These are phyloP conservation scores for Nematostella vectensis DNA, from an alignment of 92 coral and sea anemone species.

Conservation along the genomic window DNA sequence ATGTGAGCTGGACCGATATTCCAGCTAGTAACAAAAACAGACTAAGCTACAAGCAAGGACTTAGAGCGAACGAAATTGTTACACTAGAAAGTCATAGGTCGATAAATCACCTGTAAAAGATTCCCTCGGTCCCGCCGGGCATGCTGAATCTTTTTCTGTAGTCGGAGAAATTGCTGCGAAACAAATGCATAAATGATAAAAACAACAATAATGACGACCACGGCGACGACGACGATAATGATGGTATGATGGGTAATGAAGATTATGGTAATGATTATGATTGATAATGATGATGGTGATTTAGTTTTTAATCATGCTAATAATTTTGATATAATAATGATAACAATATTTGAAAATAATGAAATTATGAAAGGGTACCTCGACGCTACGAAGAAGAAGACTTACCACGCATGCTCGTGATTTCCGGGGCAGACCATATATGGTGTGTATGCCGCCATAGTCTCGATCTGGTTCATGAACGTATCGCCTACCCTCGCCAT, in stretches of 20 bases:
- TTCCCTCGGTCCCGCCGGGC: constrained; percentile 82
- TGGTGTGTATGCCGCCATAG: constrained; percentile 81
- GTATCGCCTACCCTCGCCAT: constrained; percentile 81
- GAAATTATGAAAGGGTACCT: too few species aligned
- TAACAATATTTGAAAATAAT: too few species aligned
- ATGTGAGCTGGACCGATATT: constrained; percentile 93
- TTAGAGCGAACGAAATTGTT: too few species aligned
- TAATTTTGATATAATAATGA: too few species aligned
- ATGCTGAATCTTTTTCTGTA: constrained; percentile 86
- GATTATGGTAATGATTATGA: too few species aligned
- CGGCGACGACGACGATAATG: too few species aligned
- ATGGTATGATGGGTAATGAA: too few species aligned
- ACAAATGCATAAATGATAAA: constrained; percentile 2
- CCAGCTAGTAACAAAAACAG: constrained; percentile 47
- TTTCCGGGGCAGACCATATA: constrained; percentile 99
- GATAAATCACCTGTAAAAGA: constrained; percentile 79
- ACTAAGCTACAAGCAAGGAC: background rate
- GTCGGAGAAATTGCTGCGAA: constrained; percentile 87
- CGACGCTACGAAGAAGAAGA: too few species aligned
- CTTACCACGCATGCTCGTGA: constrained; percentile 86
- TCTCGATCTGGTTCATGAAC: constrained; percentile 85
- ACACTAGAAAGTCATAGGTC: too few species aligned
- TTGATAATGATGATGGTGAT: too few species aligned
- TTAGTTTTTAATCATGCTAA: too few species aligned
- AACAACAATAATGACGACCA: too few species aligned